Evolutionary conservation across 1,140 invertebrate genomes (phyloP).

Genomic region (Ganaspis sp.): DNA sequence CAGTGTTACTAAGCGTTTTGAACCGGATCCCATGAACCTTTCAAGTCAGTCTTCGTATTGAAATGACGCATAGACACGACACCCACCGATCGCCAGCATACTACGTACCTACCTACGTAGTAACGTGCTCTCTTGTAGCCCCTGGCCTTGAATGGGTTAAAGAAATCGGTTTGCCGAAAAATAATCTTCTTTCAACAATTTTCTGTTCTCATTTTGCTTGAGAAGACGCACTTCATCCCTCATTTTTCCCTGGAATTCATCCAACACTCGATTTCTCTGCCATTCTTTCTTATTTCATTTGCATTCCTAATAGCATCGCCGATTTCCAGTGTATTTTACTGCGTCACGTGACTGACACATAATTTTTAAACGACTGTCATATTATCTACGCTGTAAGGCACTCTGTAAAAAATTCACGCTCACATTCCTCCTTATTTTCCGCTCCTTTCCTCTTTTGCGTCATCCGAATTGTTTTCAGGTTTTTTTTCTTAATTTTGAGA

Average conservation of each 20-base stretch:
- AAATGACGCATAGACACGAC: conserved; percentile 57
- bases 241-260: background rate
- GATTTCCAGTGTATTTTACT: conserved; percentile 27
- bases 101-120: conserved; percentile 48
- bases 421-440: conserved; percentile 12
- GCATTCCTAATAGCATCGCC: conserved; percentile 18
- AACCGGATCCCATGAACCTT: conserved; percentile 21
- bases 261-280: background rate
- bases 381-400: conserved; percentile 22
- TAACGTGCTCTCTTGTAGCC: conserved; percentile 46
- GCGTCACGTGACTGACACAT: conserved; percentile 29
- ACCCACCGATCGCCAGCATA: conserved; percentile 53
- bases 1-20: conserved; percentile 67
- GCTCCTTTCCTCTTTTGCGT: background rate
- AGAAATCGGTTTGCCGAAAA: conserved; percentile 44
- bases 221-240: background rate
- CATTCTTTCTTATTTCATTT: conserved; percentile 3
- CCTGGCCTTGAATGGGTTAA: conserved; percentile 56
- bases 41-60: conserved; percentile 30
- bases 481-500: background rate
- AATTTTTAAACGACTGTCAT: conserved; percentile 30
- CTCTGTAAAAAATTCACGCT: conserved; percentile 8
- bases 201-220: background rate
- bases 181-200: conserved; percentile 9
- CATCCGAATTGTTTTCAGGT: background rate